Base-by-base conservation (phyloP, 2,797 vertebrate genomes). In the Syngnathus acus region DNA sequence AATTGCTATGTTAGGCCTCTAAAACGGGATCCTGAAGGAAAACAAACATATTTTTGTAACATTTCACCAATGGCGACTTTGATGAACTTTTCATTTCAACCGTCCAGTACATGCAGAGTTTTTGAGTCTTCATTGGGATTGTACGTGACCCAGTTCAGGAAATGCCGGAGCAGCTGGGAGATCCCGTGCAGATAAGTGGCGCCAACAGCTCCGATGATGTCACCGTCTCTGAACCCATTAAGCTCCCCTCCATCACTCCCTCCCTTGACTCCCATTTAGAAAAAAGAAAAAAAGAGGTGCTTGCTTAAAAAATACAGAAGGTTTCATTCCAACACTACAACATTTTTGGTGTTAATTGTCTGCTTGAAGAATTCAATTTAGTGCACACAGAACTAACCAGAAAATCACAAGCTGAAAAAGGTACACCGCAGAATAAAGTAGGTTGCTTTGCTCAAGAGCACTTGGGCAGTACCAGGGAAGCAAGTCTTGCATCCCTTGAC, bases 151-250 rank as follows among this genome's bases (percentile, higher is more conserved):
- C 51, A 58, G 67, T 82, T 76, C 78, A 88, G 89, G 86, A 90
- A 89, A 88, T 86, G 87, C 89, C 80, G 79, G 84, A 78, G 86
- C 82, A 86, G 81, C 78, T 81, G 84, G 80, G 82, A 90, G 90
- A 92, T 92, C 84, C 84, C 71, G 81, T 67, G 61, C 74, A 83
- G 89, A 91, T 90, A 91, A 89, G 87, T 78, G 88, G 89, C 88
- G 87, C 89, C 90, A 82, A 78, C 72, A 64, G 71, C 81, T 70
- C 64, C 0, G 23, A 73, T 87, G 83, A 85, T 82, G 83, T 84
- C 84, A 82, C 73, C 7, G 76, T 71, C 71, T 75, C 73, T 50
- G 66, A 71, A 62, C 68, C 51, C 53, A 68, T 72, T 68, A 61
- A 43, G 50, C 48, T 7, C 26, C 62, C 61, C 45, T 47, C 45